Evolutionary conservation across 2,113 vertebrate species (phyloP).

Genomic region (Cynocephalus volans): DNA sequence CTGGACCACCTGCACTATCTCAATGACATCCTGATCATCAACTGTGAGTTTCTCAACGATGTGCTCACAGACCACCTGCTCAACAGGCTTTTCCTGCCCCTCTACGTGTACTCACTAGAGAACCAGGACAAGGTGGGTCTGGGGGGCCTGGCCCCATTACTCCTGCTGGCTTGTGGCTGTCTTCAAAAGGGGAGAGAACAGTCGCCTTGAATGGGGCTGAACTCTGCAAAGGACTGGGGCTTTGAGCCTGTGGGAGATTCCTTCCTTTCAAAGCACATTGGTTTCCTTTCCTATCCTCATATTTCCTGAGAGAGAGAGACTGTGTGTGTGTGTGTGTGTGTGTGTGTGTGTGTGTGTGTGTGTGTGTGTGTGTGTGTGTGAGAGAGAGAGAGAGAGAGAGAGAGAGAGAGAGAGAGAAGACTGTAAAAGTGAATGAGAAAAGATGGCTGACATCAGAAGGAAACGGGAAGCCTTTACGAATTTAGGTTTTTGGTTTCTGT

Average conservation of each 20-base stretch:
- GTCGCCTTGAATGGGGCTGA: background rate
- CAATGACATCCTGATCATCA: slow-evolving; percentile 99
- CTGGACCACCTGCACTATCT: slow-evolving; percentile 99
- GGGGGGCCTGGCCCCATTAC: background rate
- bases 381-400: too few relatives aligned
- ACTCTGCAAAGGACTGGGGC: background rate
- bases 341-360: background rate
- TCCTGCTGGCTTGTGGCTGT: background rate
- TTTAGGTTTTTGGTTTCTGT: background rate
- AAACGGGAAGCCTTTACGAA: background rate
- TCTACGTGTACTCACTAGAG: slow-evolving; percentile 97
- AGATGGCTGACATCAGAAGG: background rate
- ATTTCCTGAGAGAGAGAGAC: background rate
- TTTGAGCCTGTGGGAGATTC: background rate
- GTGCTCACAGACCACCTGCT: slow-evolving; percentile 98
- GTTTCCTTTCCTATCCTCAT: background rate
- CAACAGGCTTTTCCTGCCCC: slow-evolving; percentile 97
- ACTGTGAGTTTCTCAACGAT: slow-evolving; percentile 99
- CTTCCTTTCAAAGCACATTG: background rate
- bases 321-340: background rate
- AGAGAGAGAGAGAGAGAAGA: background rate
- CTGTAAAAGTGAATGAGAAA: background rate
- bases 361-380: background rate
- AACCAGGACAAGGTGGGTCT: slow-evolving; percentile 92
- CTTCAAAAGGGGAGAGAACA: background rate